A percentile compares a stretch with the other conserved stretches of the same genome.
These are phyloP conservation scores for Sternotherus odoratus DNA, from an alignment of 2,797 vertebrate species.

Conservation along the genomic window DNA sequence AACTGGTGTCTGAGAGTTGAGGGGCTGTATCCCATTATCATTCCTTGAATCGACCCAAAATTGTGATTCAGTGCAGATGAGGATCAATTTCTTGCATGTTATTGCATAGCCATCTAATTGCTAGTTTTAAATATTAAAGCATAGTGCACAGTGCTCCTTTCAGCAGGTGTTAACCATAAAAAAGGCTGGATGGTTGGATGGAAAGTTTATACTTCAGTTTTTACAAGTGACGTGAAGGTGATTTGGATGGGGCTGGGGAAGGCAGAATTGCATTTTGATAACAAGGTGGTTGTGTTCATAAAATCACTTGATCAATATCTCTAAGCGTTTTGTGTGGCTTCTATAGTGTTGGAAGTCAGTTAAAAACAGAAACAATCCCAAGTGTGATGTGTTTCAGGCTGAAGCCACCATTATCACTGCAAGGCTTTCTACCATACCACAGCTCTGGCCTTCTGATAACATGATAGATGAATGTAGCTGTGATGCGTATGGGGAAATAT, in stretches of 20 bases:
- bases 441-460: constrained; percentile 20
- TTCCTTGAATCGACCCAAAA: not conserved
- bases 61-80: constrained; percentile 36
- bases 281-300: constrained; percentile 37
- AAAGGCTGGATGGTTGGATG: constrained; percentile 54
- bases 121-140: constrained; percentile 55
- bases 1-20: not conserved
- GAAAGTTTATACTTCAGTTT: constrained; percentile 36
- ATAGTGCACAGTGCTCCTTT: constrained; percentile 28
- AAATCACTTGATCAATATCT: constrained; percentile 35
- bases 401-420: constrained; percentile 43
- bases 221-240: constrained; percentile 45
- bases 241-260: constrained; percentile 38
- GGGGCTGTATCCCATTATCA: not conserved
- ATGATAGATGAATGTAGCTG: not conserved
- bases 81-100: not conserved
- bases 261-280: constrained; percentile 55
- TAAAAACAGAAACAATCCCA: constrained; percentile 59
- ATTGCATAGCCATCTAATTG: constrained; percentile 54
- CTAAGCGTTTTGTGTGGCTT: constrained; percentile 64
- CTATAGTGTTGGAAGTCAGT: constrained; percentile 64
- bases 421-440: constrained; percentile 6
- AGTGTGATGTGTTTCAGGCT: constrained; percentile 47
- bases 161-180: constrained; percentile 51
- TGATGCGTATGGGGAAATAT: constrained; percentile 37